phyloP scores from a whole-genome alignment of 2,888 invertebrate genomes.

The Dusona sp. region DNA sequence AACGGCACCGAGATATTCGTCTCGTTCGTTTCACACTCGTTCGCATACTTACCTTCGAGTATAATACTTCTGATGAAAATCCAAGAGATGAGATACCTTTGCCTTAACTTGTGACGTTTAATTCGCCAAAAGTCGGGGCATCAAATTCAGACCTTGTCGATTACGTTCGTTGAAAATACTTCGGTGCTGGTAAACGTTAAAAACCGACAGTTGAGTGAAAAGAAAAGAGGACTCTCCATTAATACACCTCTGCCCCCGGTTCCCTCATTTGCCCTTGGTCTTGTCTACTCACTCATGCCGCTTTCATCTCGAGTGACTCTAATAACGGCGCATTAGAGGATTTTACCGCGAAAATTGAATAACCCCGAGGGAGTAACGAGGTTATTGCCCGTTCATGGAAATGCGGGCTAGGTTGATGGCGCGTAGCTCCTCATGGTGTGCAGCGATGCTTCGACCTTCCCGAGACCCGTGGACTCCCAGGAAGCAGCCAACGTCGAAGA shows the following conservation, averaged over 20 bases:
- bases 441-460: slow-evolving; percentile 27
- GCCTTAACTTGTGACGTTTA: neutral
- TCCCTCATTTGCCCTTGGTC: slow-evolving; percentile 42
- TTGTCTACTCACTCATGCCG: slow-evolving; percentile 54
- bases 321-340: slow-evolving; percentile 83
- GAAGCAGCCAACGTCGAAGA: slow-evolving; percentile 58
- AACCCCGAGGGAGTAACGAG: slow-evolving; percentile 80
- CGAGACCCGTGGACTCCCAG: slow-evolving; percentile 42
- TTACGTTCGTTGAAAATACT: slow-evolving; percentile 38
- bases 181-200: slow-evolving; percentile 1
- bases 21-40: slow-evolving; percentile 64
- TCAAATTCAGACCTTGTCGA: slow-evolving; percentile 13
- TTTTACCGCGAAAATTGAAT: slow-evolving; percentile 83
- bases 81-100: slow-evolving; percentile 21
- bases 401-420: slow-evolving; percentile 65
- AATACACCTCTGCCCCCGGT: slow-evolving; percentile 19
- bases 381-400: slow-evolving; percentile 79
- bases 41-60: slow-evolving; percentile 37
- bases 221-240: slow-evolving; percentile 60
- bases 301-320: slow-evolving; percentile 71
- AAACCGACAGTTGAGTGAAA: slow-evolving; percentile 55
- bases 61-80: slow-evolving; percentile 33
- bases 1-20: slow-evolving; percentile 46
- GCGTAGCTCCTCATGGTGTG: slow-evolving; percentile 7
- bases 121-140: neutral